Percentiles rank a stretch among this genome's conserved stretches.
Conservation (phyloP, 2,888 invertebrate species). For the Himalopsyche kuldschensis region DNA sequence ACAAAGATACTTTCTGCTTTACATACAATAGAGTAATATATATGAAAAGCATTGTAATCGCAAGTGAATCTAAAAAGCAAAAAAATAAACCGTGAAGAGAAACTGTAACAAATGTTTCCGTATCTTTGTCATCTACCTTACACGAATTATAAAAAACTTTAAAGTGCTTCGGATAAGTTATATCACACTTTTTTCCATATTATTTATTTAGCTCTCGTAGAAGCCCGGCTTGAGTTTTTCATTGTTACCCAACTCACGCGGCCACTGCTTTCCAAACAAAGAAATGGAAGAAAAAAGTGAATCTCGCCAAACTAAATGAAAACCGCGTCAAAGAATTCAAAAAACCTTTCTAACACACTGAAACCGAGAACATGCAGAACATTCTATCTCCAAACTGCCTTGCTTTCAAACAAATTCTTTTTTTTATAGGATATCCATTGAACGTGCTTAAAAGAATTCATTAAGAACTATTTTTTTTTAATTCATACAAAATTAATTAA, state of each 20-base stretch:
- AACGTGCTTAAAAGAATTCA: no score
- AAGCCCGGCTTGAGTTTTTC: not conserved
- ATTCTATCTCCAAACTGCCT: not conserved
- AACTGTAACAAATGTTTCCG: not conserved
- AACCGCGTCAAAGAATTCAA: slow-evolving; percentile 30
- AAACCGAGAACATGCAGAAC: not conserved
- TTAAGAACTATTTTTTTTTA: no score
- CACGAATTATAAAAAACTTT: not conserved
- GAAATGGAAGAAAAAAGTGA: not conserved
- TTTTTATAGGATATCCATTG: no score
- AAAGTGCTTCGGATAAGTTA: not conserved
- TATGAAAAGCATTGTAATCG: no score
- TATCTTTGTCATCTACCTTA: not conserved
- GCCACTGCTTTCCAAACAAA: not conserved
- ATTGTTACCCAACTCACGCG: not conserved
- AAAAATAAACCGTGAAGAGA: no score
- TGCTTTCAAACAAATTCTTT: no score
- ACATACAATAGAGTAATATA: no score
- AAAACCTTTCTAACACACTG: slow-evolving; percentile 4
- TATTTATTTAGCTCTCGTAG: not conserved
- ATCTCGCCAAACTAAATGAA: slow-evolving; percentile 18
- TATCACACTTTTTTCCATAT: not conserved
- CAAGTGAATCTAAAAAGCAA: no score
- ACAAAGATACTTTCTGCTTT: no score
- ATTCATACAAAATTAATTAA: no score